Evolutionary conservation across 2,113 vertebrate species (phyloP).

Genomic region (Crotalus viridis): DNA sequence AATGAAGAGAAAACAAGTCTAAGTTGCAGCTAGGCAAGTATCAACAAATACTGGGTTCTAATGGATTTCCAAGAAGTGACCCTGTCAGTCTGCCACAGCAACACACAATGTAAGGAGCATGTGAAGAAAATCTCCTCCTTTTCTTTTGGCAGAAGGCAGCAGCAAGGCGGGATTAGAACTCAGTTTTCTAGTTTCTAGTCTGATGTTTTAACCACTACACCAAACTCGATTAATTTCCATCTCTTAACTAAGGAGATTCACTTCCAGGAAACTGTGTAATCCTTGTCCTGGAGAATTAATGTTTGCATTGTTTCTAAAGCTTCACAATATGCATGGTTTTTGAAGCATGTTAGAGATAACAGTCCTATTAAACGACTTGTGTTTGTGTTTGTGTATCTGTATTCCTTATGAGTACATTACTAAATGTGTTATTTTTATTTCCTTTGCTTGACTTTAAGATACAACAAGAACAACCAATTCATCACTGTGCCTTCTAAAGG

Average conservation of each 20-base stretch:
- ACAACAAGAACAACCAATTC: not conserved
- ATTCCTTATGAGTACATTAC: not conserved
- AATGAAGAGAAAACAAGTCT: not conserved
- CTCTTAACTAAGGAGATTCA: not conserved
- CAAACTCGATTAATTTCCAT: constrained; percentile 18
- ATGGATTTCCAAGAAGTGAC: not conserved
- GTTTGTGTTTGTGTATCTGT: not conserved
- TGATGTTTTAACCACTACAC: not conserved
- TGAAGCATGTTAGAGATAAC: not conserved
- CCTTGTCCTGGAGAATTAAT: not conserved
- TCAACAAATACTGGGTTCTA: not conserved
- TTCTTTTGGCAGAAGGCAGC: not conserved
- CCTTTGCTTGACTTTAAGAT: not conserved
- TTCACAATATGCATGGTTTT: not conserved
- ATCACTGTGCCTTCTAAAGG: not conserved
- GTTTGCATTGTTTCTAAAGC: not conserved
- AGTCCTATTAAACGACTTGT: not conserved
- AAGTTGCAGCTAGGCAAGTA: not conserved
- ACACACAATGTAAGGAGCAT: not conserved
- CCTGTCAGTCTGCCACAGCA: not conserved
- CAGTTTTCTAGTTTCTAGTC: not conserved
- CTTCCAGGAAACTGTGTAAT: not conserved
- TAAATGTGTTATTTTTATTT: not conserved
- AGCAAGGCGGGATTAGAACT: not conserved
- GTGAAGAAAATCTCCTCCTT: not conserved